phyloP scores from a whole-genome alignment of 2,797 vertebrate species.

The Tangara arthus region DNA sequence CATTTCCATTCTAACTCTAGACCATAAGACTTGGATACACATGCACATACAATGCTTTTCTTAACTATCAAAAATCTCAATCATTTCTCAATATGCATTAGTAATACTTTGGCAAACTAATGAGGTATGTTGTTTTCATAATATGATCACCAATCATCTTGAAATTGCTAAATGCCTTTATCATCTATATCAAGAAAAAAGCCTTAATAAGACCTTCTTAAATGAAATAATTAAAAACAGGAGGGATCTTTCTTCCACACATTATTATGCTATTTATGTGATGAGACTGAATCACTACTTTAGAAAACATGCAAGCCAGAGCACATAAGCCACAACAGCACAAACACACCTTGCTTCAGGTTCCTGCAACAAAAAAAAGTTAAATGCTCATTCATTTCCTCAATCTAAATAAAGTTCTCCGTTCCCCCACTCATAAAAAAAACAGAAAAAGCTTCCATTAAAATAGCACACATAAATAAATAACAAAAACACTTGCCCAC shows the following conservation, averaged over 20 bases:
- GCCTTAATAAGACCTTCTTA: background rate
- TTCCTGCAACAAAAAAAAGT: background rate
- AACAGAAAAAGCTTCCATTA: background rate
- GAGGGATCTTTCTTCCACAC: background rate
- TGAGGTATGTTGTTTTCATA: background rate
- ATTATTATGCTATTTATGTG: background rate
- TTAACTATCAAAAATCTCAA: background rate
- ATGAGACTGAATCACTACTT: background rate
- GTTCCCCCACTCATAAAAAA: background rate
- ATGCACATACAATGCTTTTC: background rate
- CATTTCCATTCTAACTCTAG: background rate
- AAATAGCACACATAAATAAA: background rate
- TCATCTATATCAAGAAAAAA: background rate
- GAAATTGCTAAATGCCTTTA: background rate
- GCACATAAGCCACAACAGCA: background rate
- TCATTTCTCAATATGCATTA: background rate
- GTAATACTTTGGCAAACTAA: conserved; percentile 9
- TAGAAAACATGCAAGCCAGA: background rate
- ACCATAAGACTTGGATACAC: background rate
- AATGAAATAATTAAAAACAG: background rate
- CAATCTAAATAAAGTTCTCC: background rate
- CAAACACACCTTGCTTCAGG: background rate
- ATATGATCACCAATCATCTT: background rate
- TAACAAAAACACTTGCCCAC: background rate
- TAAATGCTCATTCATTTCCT: background rate